Evolutionary conservation across 2,113 vertebrate genomes (phyloP), one percentile per base, ranked within the genome.

Genomic region (Rana temporaria): DNA sequence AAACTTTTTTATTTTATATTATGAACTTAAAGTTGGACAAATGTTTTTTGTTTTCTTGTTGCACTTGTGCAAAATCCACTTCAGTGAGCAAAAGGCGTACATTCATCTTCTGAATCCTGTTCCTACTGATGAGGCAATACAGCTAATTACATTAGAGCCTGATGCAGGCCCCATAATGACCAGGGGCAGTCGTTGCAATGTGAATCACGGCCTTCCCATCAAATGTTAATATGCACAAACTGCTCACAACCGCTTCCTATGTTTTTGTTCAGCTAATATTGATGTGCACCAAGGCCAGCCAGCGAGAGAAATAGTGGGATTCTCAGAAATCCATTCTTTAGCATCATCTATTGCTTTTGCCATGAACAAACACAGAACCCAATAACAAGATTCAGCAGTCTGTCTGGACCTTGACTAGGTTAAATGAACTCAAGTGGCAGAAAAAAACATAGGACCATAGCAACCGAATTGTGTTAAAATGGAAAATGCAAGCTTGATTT

Each of bases 81-180:
- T 71, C 34, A 16, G 48, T 53, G 24, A 62, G 30, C 9, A 78
- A 64, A 30, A n/a, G 20, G 38, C 42, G 63, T 32, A 42, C 42
- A 38, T 64, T 52, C 60, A 52, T 53, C 60, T 64, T 63, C 32
- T 77, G 59, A 60, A 19, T 2, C 20, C 32, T 32, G 3, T 53
- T 30, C 38, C 55, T 53, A 78, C n/a, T 53, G 60, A 19, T 24
- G 24, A 78, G n/a, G 62, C 24, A 30, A 78, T 65, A 78, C 53
- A 65, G 3, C 38, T 32, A 64, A 78, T 77, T 42, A 63, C 14
- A 52, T 65, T 48, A 48, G 30, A 52, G 32, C 4, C 11, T 38
- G 2, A 55, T 52, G 32, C 22, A 30, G 5, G n/a, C 18, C 12
- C 68, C 22, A 56, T 71, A 42, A 75, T 32, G 42, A 60, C 32